Base-by-base conservation (phyloP, 2,888 invertebrate species). In the Zygaena filipendulae region DNA sequence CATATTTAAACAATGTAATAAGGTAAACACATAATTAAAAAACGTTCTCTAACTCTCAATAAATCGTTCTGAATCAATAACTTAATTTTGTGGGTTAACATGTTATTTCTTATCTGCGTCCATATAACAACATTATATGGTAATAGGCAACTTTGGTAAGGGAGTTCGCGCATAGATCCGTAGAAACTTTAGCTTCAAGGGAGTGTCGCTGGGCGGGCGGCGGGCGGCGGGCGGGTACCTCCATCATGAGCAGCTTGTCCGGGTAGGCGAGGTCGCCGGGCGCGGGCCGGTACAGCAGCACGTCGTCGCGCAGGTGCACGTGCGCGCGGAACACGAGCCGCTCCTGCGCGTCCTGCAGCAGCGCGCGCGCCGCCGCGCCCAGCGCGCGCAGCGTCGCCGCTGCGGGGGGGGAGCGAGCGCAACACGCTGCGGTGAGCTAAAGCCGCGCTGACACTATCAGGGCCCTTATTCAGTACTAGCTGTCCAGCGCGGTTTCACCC, bases 251-350 rank as follows among this genome's bases (percentile, higher is more conserved):
- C 36, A 99, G 79, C 64, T 98, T 97, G 48, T 97, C 95, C 0
- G 99, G 99, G 80, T 99, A 99, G 0, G 97, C 97, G 36, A 99
- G 83, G 79, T 99, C 99, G 0, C 98, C 98, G 3, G 91, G 86
- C 7, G 95, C 95, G 1, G 98, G 94, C 37, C 90, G 85, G 60
- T 93, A 93, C 43, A 87, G 84, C 33, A 92, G 79, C 43, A 99
- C 93, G 68, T 99, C 98, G 1, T 91, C 88, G 29, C 93, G 88
- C 36, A 98, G 85, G 64, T 96, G 98, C 43, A 97, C 86, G 77
- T 96, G 92, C 0, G 96, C 93, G 25, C 98, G 85, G 69, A 96
- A 98, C 19, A 97, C 97, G 20, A 99, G 84, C 29, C 99, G 81
- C 63, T 99, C 99, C 61, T 97, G 97, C 4, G 95, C 92, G 79